phyloP scores from a whole-genome alignment of 1,140 invertebrate species.

The Pseudomyrmex flavicornis region DNA sequence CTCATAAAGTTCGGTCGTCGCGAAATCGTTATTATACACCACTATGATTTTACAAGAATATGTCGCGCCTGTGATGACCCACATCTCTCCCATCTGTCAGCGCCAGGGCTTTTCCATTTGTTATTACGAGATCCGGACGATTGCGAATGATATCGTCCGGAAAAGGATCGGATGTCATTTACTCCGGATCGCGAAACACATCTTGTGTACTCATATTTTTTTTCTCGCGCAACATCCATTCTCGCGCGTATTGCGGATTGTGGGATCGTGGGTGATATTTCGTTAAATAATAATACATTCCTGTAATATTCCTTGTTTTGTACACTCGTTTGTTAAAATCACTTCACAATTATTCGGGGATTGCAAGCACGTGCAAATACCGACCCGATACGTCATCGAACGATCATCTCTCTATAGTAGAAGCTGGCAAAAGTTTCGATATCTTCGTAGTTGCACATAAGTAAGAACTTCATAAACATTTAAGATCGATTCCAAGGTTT shows the following conservation, averaged over 20 bases:
- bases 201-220: background rate
- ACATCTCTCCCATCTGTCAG: conserved; percentile 25
- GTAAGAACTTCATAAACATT: background rate
- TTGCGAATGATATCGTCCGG: conserved; percentile 12
- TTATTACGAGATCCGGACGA: conserved; percentile 24
- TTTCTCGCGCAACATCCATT: background rate
- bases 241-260: background rate
- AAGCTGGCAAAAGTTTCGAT: background rate
- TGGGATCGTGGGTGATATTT: background rate
- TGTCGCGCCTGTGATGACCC: conserved; percentile 3
- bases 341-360: too few species aligned
- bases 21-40: conserved; percentile 61
- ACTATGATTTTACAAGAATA: conserved; percentile 47
- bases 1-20: background rate
- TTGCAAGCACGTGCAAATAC: too few species aligned
- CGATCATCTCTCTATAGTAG: background rate
- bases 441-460: background rate
- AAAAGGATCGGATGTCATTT: conserved; percentile 30
- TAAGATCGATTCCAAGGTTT: background rate
- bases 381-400: too few species aligned
- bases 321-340: too few species aligned
- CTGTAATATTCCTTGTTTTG: too few species aligned
- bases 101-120: conserved; percentile 21
- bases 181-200: background rate
- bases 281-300: too few species aligned